phyloP scores from a whole-genome alignment of 2,113 vertebrate genomes.

The Micronycteris hirsuta region DNA sequence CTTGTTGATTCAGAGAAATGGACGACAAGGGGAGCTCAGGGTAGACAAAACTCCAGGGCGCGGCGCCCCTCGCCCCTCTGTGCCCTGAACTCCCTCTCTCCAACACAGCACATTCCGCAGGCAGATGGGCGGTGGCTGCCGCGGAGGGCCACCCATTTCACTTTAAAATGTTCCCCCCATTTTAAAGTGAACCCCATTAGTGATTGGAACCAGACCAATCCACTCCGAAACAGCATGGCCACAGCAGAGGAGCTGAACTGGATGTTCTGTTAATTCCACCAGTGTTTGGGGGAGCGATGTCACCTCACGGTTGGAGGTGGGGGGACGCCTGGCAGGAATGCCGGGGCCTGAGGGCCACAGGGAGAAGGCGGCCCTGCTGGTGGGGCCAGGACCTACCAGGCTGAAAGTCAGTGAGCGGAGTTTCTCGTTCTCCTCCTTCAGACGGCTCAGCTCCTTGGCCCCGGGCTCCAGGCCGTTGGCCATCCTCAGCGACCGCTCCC shows the following conservation, averaged over 20 bases:
- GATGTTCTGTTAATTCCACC: rapidly evolving
- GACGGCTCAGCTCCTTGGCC: slow-evolving; percentile 59
- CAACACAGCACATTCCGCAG: rapidly evolving
- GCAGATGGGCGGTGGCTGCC: too few relatives aligned
- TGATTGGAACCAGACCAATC: neutral
- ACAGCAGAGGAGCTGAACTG: rapidly evolving
- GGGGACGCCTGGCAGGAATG: too few relatives aligned
- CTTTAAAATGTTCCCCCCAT: too few relatives aligned
- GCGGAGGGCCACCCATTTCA: too few relatives aligned
- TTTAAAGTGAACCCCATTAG: too few relatives aligned
- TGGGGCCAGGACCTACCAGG: slow-evolving; percentile 71
- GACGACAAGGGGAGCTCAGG: neutral
- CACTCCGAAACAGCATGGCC: rapidly evolving
- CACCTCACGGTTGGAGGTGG: too few relatives aligned
- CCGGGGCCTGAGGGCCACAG: neutral
- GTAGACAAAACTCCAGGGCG: neutral
- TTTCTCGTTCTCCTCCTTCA: slow-evolving; percentile 83
- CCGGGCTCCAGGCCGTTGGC: neutral
- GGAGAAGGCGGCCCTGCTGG: rapidly evolving
- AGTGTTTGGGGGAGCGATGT: rapidly evolving
- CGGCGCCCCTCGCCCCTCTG: rapidly evolving
- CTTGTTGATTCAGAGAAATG: neutral
- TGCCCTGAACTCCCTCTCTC: too few relatives aligned
- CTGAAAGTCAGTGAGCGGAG: slow-evolving; percentile 80
- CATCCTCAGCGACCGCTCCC: slow-evolving; percentile 71